Base-by-base conservation (phyloP, 2,113 vertebrate species). In the Trochalopteron elliotii region DNA sequence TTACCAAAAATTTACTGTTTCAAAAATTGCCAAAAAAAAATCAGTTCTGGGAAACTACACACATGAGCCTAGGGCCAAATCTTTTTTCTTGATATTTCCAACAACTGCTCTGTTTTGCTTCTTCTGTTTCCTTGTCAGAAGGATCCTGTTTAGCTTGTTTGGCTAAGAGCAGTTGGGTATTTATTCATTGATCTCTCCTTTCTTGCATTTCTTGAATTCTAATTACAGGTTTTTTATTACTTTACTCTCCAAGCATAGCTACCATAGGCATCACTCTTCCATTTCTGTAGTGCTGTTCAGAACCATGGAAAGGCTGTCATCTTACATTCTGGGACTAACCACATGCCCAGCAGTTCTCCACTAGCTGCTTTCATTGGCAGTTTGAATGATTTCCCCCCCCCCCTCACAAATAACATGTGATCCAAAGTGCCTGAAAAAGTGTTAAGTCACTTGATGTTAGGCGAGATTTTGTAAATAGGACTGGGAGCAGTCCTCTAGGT, bases 101-200 rank as follows among this genome's bases (percentile, higher is more conserved):
- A 81, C 92, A 97, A 90, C 92, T 95, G 97, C n/a, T 98, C 97
- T 98, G 97, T 96, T 98, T 98, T 98, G 84, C 93, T 97, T 98
- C 97, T 97, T 90, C 89, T 94, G 75, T 96, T 97, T 97, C 96
- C 93, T 96, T 97, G 89, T 98, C 97, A 97, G 53, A 97, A 97
- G 83, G 94, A 91, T 97, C 93, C 96, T 93, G 91, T 97, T 97
- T 94, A 95, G 96, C 76, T 93, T 96, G 83, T 97, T 97, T 97
- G 97, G 75, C 93, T 83, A 77, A 92, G 78, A 59, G 60, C 53
- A 75, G 33, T 59, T 71, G 78, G 40, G 90, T 94, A 89, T 82
- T 98, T 97, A 70, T 94, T 97, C 94, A 97, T 97, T 97, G 96
- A 96, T 97, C 93, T 95, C 96, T 95, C 89, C 56, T 94, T 90